Percentiles rank a stretch among this genome's conserved stretches.
These are phyloP conservation scores for Herminia tarsipennalis DNA, from an alignment of 2,888 invertebrate species.

Conservation along the genomic window DNA sequence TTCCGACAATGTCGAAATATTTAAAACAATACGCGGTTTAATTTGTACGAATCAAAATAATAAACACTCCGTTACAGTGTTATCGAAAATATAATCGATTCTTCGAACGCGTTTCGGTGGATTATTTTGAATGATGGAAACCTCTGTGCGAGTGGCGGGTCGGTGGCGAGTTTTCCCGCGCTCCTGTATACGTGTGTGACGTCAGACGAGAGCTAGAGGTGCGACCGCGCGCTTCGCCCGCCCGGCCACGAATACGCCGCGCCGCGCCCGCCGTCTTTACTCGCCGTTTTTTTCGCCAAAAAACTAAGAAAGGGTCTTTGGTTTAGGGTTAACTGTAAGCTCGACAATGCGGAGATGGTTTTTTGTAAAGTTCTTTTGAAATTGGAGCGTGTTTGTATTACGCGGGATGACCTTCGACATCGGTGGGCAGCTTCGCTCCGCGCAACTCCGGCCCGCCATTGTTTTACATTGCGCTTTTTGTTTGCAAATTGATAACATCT, in stretches of 20 bases:
- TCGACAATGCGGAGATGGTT: conserved; percentile 61
- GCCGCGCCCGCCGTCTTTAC: conserved; percentile 55
- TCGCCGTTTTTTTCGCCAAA: conserved; percentile 76
- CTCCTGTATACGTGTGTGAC: conserved; percentile 61
- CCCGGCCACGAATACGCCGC: conserved; percentile 74
- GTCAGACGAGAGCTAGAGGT: conserved; percentile 51
- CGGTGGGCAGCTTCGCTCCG: conserved; percentile 29
- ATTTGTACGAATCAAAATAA: conserved; percentile 75
- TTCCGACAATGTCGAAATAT: conserved; percentile 78
- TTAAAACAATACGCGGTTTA: conserved; percentile 77
- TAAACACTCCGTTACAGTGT: conserved; percentile 71
- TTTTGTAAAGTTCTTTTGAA: conserved; percentile 49
- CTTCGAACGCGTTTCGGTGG: conserved; percentile 49
- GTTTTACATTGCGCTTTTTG: conserved; percentile 51
- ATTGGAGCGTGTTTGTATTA: conserved; percentile 53
- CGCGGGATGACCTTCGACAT: conserved; percentile 55
- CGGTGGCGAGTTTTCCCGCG: conserved; percentile 76
- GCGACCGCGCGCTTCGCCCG: conserved; percentile 79
- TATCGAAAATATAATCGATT: conserved; percentile 61
- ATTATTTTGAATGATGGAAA: conserved; percentile 49
- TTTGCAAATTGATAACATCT: conserved; percentile 42
- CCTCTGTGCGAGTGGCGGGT: conserved; percentile 39
- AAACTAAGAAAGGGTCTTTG: conserved; percentile 78
- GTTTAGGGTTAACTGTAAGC: conserved; percentile 78
- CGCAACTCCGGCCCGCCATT: conserved; percentile 18